Percentiles rank a stretch among this genome's conserved stretches.
Conservation (phyloP, 2,797 vertebrate species). For the Thripadectes ignobilis region DNA sequence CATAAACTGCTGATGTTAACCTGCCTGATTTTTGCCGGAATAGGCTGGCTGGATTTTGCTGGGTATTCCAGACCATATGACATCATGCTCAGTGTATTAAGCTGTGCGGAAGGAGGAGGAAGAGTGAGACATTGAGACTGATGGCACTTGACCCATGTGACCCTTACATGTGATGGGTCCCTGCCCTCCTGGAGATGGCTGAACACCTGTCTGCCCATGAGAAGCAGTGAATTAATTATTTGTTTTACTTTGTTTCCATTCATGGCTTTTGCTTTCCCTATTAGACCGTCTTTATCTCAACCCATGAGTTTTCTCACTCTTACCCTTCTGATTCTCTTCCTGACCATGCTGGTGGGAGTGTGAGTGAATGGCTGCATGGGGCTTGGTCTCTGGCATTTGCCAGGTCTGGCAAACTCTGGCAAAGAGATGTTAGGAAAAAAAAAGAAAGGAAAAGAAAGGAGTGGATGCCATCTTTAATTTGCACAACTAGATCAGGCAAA, state of each 20-base stretch:
- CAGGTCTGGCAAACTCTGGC: background rate
- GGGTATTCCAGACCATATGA: background rate
- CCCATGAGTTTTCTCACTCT: background rate
- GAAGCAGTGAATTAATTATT: background rate
- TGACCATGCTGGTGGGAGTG: background rate
- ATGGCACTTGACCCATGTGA: background rate
- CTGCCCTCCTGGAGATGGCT: background rate
- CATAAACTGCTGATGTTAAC: background rate
- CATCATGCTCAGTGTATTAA: background rate
- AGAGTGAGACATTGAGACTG: background rate
- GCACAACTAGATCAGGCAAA: background rate
- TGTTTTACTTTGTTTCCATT: background rate
- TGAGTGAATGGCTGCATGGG: background rate
- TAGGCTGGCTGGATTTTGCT: background rate
- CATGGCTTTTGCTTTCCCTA: background rate
- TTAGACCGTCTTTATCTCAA: background rate
- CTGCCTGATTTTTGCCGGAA: background rate
- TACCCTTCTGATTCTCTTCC: background rate
- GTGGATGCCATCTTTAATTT: background rate
- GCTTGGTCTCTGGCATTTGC: background rate
- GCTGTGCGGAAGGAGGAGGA: background rate
- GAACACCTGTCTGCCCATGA: background rate
- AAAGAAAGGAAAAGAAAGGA: background rate
- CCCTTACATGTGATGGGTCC: too few species aligned
- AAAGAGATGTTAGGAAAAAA: background rate